Conservation (phyloP, 1,140 invertebrate species). For the Anastrepha obliqua region DNA sequence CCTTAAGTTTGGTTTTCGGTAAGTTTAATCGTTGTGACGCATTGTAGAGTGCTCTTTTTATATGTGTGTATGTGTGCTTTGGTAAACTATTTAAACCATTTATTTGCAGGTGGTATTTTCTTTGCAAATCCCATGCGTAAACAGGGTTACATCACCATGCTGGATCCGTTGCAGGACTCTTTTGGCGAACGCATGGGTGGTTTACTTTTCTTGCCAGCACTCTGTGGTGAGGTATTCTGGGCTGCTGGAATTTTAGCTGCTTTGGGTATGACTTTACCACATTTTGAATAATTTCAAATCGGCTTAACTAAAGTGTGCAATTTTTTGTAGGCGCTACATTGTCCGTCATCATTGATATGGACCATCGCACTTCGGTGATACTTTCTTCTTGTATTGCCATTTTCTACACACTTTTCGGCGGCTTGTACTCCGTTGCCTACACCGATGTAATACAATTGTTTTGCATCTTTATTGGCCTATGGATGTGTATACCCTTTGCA, state of each 20-base stretch:
- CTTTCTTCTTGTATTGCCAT: slow-evolving; percentile 96
- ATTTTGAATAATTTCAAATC: neutral
- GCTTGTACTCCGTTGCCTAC: slow-evolving; percentile 98
- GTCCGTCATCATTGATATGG: slow-evolving; percentile 96
- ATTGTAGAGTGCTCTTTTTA: neutral
- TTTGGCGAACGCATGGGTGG: slow-evolving; percentile 98
- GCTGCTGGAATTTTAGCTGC: slow-evolving; percentile 97
- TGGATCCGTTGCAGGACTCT: slow-evolving; percentile 97
- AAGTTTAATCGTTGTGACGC: slow-evolving; percentile 55
- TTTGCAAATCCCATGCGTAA: slow-evolving; percentile 98
- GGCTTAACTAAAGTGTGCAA: neutral
- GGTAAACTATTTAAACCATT: neutral
- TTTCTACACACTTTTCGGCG: slow-evolving; percentile 98
- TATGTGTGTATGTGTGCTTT: no score
- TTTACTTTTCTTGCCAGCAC: slow-evolving; percentile 94
- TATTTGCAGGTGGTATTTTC: slow-evolving; percentile 90
- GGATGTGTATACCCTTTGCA: slow-evolving; percentile 98
- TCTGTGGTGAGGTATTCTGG: slow-evolving; percentile 98
- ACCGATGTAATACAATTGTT: slow-evolving; percentile 99
- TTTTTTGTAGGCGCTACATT: slow-evolving; percentile 87
- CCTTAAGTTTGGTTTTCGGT: slow-evolving; percentile 94
- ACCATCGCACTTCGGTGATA: slow-evolving; percentile 93
- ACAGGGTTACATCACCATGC: slow-evolving; percentile 98
- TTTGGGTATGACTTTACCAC: slow-evolving; percentile 79
- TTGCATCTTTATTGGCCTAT: slow-evolving; percentile 98